Evolutionary conservation across 2,888 invertebrate genomes (phyloP), one percentile per base, ranked within the genome.

Genomic region (Nudaria mundana): DNA sequence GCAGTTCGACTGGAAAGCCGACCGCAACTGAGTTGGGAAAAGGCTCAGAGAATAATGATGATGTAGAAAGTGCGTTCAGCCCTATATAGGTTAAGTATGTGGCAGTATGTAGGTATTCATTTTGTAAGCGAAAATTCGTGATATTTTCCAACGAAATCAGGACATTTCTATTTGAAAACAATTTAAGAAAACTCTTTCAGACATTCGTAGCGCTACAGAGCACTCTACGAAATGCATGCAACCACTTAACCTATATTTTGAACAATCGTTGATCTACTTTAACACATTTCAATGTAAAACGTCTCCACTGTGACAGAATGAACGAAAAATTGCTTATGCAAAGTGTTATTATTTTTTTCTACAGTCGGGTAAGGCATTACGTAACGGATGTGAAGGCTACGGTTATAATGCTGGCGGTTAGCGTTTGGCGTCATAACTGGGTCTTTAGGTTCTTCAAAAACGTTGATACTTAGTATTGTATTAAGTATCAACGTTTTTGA

Each of bases 291-390:
- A 70, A 80, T 72, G 75, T 71, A 76, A 75, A 78, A 70, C 62
- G 63, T 44, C 61, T 61, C 62, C 62, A 57, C 51, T 55, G 59
- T 11, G 11, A 24, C 52, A 55, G 63, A 70, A 63, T 59, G 70
- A 42, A 62, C 71, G 69, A 77, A 80, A 79, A 81, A 85, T 81
- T 82, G 81, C 77, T 85, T 85, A 83, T 86, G 81, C 76, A 81
- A 82, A 86, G 81, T 85, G 82, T 84, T 85, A 85, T 86, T 84
- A 84, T 86, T 85, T 75, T 82, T 81, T 75, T 77, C 63, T 57
- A 62, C 53, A 49, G 52, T 60, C 56, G 66, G 56, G 43, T 34
- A 34, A 59, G 63, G 67, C 68, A 65, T 68, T 71, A 56, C 62
- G 65, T 54, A 64, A 66, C 58, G 64, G 67, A 64, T 68, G 66